Base-by-base conservation (phyloP, 2,113 vertebrate species). In the Holacanthus passer region DNA sequence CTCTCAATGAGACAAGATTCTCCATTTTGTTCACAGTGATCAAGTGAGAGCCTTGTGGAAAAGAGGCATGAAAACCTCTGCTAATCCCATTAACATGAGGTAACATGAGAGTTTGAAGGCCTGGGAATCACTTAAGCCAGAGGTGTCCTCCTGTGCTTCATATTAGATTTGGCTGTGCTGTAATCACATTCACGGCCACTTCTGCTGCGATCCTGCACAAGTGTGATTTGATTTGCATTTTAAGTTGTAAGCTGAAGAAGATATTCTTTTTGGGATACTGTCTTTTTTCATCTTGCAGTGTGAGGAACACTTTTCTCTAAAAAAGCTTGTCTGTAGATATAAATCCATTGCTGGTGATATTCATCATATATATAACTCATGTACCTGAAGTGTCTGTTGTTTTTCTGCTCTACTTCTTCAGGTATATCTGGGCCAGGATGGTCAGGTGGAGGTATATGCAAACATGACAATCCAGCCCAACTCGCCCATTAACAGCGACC, bases 381-480 rank as follows among this genome's bases (percentile, higher is more conserved):
- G 27, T 35, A 19, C 24, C 37, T 62, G 2, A 68, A 52, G 31
- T 81, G 70, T 74, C 24, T 20, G 22, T 2, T 81, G 24, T 56
- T 76, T 77, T 81, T 81, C 16, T 79, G 11, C 0, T 69, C 11
- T 73, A 17, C 3, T 48, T 39, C 0, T 77, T 13, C 90, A 99
- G 98, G 96, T 97, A 17, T 99, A 97, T 88, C 85, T 99, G 58
- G 96, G 95, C 55, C 89, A 91, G 2, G 93, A 89, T 45, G 95
- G 95, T 13, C 83, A 93, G 24, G 94, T 94, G 32, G 93, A 93
- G 16, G 82, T 93, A 0, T 99, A 99, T 0, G 59, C 94, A 4
- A 96, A 93, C 0, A 73, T 95, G 35, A 89, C 79, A 5, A 94
- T 98, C 88, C 96, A 97, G 72, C 86, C 88, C 20, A 96, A 96